Base-by-base conservation (phyloP, 2,797 vertebrate species). In the Clarias platycephalus region DNA sequence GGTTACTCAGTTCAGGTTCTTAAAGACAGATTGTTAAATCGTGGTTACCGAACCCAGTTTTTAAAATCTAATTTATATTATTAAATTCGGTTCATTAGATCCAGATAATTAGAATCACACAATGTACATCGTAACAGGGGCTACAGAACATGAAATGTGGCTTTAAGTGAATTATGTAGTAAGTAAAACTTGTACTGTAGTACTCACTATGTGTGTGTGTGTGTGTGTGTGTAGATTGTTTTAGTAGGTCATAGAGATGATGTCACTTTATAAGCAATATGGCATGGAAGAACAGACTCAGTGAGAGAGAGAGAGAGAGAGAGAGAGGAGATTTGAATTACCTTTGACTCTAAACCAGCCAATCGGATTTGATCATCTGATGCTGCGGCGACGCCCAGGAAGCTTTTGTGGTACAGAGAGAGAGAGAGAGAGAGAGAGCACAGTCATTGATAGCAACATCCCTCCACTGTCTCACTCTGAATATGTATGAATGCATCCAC, bases 231-330 rank as follows among this genome's bases (percentile, higher is more conserved):
- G 55, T 13, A 26, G 26, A 77, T 75, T 20, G 10, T 37, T 53
- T 31, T 83, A 77, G 28, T 71, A 63, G 74, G 81, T 67, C 79
- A 82, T 62, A 79, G 62, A 76, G 55, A 87, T 86, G 78, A 86
- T 83, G 53, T 85, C 88, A 83, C 78, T 75, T 82, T 5, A 68
- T 86, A 79, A 78, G 63, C 83, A 84, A 64, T 81, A 85, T 85
- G 78, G 44, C 53, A 84, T 37, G 53, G 75, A 78, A 84, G 77
- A 83, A 83, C 44, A 37, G 37, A 31, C 31, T 40, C 37, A 7
- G 28, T 6, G 57, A 24, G 24, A 22, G 26, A 6, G 22, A 16
- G 24, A 58, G 55, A 28, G 22, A 60, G 18, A 34, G 40, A 66
- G 82, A 37, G 37, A 53, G n/a, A 58, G 18, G 49, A 57, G 80